Evolutionary conservation across 2,113 vertebrate genomes (phyloP).

Genomic region (Psophia crepitans): DNA sequence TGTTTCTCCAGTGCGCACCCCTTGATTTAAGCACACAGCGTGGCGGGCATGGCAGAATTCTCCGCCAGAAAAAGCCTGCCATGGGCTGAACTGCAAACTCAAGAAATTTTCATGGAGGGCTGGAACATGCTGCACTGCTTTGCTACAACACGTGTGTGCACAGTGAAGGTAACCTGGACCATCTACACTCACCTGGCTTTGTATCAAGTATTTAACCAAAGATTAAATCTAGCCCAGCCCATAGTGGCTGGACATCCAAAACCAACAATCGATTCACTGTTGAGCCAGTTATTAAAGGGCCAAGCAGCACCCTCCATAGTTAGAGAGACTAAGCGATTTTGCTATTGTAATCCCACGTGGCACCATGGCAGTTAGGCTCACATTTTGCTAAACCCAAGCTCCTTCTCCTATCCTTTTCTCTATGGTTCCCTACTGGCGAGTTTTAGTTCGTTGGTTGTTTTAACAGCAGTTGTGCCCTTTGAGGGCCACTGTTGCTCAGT

Average conservation of each 20-base stretch:
- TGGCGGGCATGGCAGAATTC: background rate
- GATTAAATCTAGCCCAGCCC: background rate
- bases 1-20: background rate
- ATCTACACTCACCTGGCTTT: background rate
- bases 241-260: background rate
- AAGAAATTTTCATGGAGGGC: background rate
- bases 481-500: background rate
- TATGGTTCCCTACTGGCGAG: background rate
- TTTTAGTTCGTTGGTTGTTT: background rate
- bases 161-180: background rate
- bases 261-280: background rate
- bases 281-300: background rate
- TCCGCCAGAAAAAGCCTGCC: background rate
- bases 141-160: background rate
- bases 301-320: background rate
- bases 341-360: background rate
- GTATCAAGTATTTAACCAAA: background rate
- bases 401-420: background rate
- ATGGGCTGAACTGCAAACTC: background rate
- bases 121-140: background rate
- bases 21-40: background rate
- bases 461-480: background rate
- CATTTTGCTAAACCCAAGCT: background rate
- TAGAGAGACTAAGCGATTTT: background rate
- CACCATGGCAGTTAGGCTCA: background rate